Evolutionary conservation across 2,113 vertebrate genomes (phyloP), one percentile per base, ranked within the genome.

Genomic region (Chelonoidis abingdonii): DNA sequence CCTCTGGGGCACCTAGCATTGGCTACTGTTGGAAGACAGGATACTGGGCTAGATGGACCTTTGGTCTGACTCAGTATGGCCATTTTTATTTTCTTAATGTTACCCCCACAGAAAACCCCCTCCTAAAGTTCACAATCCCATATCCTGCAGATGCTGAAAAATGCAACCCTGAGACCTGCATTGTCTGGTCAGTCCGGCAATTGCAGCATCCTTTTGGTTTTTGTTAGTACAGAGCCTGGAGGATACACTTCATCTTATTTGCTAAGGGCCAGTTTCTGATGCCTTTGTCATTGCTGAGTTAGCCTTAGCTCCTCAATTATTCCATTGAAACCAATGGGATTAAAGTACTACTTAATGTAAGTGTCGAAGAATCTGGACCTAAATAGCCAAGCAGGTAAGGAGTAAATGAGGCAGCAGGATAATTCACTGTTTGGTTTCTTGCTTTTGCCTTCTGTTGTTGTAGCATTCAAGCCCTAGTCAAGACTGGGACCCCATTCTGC

Each of bases 401-500:
- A 57, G 47, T 49, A 79, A 87, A 78, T 79, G 85, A 87, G 72
- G 29, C 38, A 84, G 2, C 6, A 80, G 47, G 13, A 27, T 7
- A 81, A 31, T 38, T 56, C 62, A 21, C 59, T 38, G n/a, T 88
- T 41, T 35, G 19, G 8, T 53, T 53, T 69, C 47, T 65, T 52
- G 38, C n/a, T 72, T 31, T 38, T 75, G 38, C 72, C 84, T 52
- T n/a, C 35, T 65, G 27, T 29, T 88, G 35, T 65, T 29, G 19
- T 54, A 21, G 62, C 31, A 35, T 65, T 35, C 14, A 35, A 65
- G 62, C 31, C 14, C 31, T 31, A 65, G 3, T 65, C 41, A 29
- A 52, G 38, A 5, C 76, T 41, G 3, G 31, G 79, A 76, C 14
- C 59, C 38, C 11, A 2, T 0, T 24, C 35, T 16, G 47, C 0